Conservation (phyloP, 2,888 invertebrate species). For the Mellilla xanthometata region DNA sequence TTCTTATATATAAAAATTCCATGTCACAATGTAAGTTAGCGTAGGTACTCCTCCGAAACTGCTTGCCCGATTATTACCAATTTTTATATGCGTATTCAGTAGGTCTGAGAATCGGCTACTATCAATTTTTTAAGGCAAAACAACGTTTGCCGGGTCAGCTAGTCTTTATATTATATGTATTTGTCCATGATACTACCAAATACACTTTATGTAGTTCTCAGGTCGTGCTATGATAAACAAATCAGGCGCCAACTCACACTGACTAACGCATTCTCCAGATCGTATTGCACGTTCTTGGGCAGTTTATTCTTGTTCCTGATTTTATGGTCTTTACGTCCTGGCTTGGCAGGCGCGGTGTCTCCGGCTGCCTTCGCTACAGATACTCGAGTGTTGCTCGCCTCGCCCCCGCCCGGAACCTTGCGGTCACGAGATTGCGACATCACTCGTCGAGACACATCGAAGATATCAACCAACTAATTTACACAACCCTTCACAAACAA, state of each 20-base stretch:
- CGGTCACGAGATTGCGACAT: constrained; percentile 50
- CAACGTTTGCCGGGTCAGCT: no score
- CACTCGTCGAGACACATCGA: constrained; percentile 28
- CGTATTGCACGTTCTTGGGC: constrained; percentile 62
- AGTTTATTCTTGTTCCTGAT: constrained; percentile 54
- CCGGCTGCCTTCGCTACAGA: constrained; percentile 34
- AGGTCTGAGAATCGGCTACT: no score
- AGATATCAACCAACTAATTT: constrained; percentile 15
- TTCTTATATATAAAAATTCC: no score
- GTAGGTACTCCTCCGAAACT: no score
- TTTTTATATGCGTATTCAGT: no score
- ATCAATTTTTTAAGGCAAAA: no score
- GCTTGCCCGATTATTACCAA: no score
- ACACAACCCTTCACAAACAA: constrained; percentile 15
- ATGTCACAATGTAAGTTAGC: no score
- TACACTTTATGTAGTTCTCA: no score
- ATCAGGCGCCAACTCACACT: constrained; percentile 51
- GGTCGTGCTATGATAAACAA: constrained; percentile 9
- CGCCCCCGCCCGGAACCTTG: constrained; percentile 33
- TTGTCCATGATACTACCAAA: no score
- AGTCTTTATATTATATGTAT: no score
- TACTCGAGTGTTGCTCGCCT: constrained; percentile 20
- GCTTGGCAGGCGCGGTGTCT: constrained; percentile 27
- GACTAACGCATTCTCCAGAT: constrained; percentile 69
- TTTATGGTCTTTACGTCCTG: constrained; percentile 28